phyloP scores from a whole-genome alignment of 2,888 invertebrate species.

The Rotaria sp. region DNA sequence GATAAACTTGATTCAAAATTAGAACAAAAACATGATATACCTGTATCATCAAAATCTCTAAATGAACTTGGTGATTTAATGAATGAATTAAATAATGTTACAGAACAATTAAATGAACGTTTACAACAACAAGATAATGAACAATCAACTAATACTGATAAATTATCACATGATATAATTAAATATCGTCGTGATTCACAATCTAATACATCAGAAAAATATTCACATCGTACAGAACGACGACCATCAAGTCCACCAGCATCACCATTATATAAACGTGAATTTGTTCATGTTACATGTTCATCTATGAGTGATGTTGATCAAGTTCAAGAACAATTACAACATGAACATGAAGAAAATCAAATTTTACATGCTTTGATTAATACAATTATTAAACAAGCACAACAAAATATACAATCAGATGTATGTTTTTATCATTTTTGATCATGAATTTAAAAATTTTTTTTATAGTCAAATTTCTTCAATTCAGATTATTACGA shows the following conservation, averaged over 20 bases:
- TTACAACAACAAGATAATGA: not conserved
- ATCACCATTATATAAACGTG: not conserved
- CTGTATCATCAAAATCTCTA: not conserved
- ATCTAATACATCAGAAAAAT: not conserved
- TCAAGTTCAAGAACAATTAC: conserved; percentile 2
- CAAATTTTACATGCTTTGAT: not conserved
- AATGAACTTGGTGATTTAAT: not conserved
- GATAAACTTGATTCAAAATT: not conserved
- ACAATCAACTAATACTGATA: not conserved
- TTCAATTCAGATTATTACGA: too few species aligned
- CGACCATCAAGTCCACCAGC: conserved; percentile 19
- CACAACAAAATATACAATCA: not conserved
- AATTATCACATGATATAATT: not conserved
- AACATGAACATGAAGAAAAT: not conserved
- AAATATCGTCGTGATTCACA: not conserved
- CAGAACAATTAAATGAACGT: not conserved
- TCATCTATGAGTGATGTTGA: conserved; percentile 25
- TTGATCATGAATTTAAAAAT: too few species aligned
- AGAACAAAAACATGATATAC: not conserved
- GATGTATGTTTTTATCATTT: not conserved
- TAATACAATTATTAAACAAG: not conserved
- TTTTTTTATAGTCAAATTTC: too few species aligned
- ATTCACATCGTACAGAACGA: not conserved
- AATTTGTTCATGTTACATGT: not conserved
- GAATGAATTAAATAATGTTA: not conserved